A percentile compares a stretch with the other conserved stretches of the same genome.
phyloP scores from a whole-genome alignment of 2,888 invertebrate species.

The Ochropacha duplaris region DNA sequence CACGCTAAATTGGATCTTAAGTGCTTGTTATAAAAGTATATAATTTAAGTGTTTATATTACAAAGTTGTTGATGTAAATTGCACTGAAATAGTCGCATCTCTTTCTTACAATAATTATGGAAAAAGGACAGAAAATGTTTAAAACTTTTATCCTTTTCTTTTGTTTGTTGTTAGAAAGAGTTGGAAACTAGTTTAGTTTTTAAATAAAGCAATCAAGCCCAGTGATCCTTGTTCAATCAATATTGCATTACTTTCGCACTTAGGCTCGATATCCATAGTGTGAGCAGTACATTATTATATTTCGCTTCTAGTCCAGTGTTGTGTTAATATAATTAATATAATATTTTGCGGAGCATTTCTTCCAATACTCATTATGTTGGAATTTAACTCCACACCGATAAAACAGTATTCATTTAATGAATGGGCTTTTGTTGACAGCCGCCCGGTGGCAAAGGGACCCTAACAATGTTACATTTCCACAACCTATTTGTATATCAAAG shows the following conservation, averaged over 20 bases:
- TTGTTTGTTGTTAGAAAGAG: too few relatives aligned
- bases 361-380: slow-evolving; percentile 55
- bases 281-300: slow-evolving; percentile 15
- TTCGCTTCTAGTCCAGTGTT: slow-evolving; percentile 63
- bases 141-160: too few relatives aligned
- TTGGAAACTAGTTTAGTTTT: too few relatives aligned
- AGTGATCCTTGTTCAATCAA: too few relatives aligned
- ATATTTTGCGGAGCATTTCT: slow-evolving; percentile 30
- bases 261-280: too few relatives aligned
- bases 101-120: too few relatives aligned
- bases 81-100: too few relatives aligned
- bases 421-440: too few relatives aligned
- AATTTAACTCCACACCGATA: slow-evolving; percentile 5
- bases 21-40: not conserved
- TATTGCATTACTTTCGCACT: too few relatives aligned
- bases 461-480: not conserved
- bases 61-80: not conserved
- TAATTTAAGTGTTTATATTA: not conserved
- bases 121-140: too few relatives aligned
- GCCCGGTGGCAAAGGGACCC: too few relatives aligned
- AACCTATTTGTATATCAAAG: not conserved
- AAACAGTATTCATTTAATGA: slow-evolving; percentile 28
- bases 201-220: too few relatives aligned
- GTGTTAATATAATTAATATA: slow-evolving; percentile 32
- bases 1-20: not conserved